Percentiles rank a stretch among this genome's conserved stretches.
Conservation (phyloP, 2,113 vertebrate genomes). For the Pelusios castaneus region DNA sequence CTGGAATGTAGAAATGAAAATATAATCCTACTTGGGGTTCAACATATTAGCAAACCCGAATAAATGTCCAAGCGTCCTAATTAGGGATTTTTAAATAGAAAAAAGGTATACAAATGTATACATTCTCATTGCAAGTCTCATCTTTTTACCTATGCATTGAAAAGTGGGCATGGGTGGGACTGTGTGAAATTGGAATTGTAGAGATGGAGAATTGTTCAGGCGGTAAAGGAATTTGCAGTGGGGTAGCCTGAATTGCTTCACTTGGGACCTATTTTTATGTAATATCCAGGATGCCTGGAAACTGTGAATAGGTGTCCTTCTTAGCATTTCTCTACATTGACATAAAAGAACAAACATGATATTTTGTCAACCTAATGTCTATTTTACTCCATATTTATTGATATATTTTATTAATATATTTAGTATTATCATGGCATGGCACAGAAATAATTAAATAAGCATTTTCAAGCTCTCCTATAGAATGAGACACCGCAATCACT, state of each 20-base stretch:
- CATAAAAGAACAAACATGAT: background rate
- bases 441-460: background rate
- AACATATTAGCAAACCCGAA: background rate
- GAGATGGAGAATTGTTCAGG: background rate
- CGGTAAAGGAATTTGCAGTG: background rate
- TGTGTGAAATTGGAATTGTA: background rate
- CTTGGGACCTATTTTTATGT: no score
- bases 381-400: background rate
- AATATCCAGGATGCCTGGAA: no score
- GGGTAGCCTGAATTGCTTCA: background rate
- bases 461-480: slow-evolving; percentile 5
- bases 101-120: background rate
- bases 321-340: background rate
- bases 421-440: background rate
- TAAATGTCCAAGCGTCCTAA: background rate
- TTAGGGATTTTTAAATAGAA: background rate
- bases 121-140: background rate
- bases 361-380: background rate
- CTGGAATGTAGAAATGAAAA: background rate
- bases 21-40: background rate
- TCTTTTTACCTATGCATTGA: background rate
- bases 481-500: background rate
- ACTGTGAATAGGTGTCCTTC: background rate
- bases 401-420: background rate
- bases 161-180: background rate